These are phyloP conservation scores for Vulpes ferrilata DNA, from an alignment of 2,113 vertebrate species.

Conservation along the genomic window DNA sequence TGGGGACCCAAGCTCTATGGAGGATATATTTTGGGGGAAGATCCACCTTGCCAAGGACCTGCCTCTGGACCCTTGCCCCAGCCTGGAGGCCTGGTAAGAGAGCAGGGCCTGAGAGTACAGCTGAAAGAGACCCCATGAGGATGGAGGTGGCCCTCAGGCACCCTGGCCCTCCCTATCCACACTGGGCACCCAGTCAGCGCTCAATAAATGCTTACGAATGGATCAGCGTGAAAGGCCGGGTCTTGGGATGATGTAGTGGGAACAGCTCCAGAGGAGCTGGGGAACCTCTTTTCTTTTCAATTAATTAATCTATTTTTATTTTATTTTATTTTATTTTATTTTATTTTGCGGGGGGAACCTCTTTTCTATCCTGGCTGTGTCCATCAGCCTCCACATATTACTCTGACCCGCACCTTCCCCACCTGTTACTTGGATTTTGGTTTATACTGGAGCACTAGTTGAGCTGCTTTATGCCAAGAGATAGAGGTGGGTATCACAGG, in stretches of 20 bases:
- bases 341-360: background rate
- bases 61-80: background rate
- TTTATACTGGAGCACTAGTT: background rate
- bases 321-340: too few relatives aligned
- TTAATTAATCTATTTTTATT: too few relatives aligned
- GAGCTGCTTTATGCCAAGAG: background rate
- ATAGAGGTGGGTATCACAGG: background rate
- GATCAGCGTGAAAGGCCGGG: background rate
- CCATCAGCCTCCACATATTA: background rate
- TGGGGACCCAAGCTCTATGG: background rate
- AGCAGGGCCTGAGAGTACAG: background rate
- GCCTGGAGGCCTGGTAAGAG: background rate
- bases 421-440: background rate
- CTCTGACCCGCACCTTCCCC: too few relatives aligned
- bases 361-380: background rate
- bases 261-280: background rate
- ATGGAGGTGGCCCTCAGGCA: background rate
- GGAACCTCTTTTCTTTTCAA: background rate
- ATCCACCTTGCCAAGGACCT: background rate
- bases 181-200: background rate
- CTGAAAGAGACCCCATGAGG: background rate
- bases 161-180: background rate
- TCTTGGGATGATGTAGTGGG: background rate
- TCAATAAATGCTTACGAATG: constrained; percentile 72
- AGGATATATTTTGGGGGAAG: background rate